Evolutionary conservation across 2,888 invertebrate species (phyloP).

Genomic region (Conomelus anceps): DNA sequence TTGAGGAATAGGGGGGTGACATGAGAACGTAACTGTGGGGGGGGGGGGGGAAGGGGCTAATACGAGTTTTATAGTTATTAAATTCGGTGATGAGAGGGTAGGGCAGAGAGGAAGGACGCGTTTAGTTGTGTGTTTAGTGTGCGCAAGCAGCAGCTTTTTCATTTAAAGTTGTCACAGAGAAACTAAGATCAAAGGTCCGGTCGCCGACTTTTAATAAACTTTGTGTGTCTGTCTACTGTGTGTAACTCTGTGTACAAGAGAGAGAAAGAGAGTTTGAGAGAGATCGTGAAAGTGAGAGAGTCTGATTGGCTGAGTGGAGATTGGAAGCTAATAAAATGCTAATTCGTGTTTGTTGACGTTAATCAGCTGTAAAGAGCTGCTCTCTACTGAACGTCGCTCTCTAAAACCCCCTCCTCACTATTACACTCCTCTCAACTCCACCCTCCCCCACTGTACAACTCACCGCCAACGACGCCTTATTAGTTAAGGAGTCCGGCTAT

Average conservation of each 20-base stretch:
- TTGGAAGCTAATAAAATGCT: constrained; percentile 57
- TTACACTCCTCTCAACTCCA: neutral
- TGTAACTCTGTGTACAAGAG: neutral
- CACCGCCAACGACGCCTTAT: constrained; percentile 20
- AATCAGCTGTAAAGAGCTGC: constrained; percentile 33
- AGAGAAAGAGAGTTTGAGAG: neutral
- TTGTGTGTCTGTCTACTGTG: constrained; percentile 41
- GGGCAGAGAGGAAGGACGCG: neutral
- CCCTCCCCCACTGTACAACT: neutral
- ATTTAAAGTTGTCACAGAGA: constrained; percentile 38
- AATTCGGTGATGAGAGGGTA: constrained; percentile 10
- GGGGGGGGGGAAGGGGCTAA: neutral
- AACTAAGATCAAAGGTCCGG: constrained; percentile 47
- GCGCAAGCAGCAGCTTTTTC: constrained; percentile 35
- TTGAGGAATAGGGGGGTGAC: neutral
- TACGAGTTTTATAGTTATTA: constrained; percentile 25
- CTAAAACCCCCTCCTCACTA: neutral
- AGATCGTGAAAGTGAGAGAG: constrained; percentile 40
- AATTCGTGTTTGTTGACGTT: constrained; percentile 61
- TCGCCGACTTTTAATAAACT: constrained; percentile 52
- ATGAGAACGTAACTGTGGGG: neutral
- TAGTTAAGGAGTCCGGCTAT: constrained; percentile 8
- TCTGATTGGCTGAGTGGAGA: constrained; percentile 42
- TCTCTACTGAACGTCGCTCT: neutral
- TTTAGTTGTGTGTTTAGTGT: constrained; percentile 23